phyloP scores from a whole-genome alignment of 2,888 invertebrate genomes.

The Hypolimnas misippus region DNA sequence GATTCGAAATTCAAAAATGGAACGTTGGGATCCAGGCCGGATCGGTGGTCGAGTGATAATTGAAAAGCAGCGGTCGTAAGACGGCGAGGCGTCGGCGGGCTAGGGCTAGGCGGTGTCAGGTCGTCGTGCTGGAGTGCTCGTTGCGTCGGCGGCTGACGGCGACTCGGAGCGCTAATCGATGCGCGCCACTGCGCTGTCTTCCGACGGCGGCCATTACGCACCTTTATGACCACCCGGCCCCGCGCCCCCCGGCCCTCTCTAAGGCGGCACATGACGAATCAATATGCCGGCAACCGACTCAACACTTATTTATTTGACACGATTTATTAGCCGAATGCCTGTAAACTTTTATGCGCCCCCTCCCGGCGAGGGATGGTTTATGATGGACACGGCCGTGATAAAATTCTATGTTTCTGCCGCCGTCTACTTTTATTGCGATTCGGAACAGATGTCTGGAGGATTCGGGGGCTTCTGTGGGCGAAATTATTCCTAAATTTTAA shows the following conservation, averaged over 20 bases:
- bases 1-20: constrained; percentile 11
- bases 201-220: constrained; percentile 89
- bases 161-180: constrained; percentile 86
- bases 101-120: constrained; percentile 36
- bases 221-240: constrained; percentile 86
- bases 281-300: constrained; percentile 84
- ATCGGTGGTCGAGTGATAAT: not conserved
- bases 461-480: constrained; percentile 50
- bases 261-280: constrained; percentile 84
- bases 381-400: constrained; percentile 77
- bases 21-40: constrained; percentile 1
- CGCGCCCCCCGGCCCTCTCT: constrained; percentile 59
- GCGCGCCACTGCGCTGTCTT: constrained; percentile 88
- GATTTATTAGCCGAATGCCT: constrained; percentile 83
- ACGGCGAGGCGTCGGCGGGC: constrained; percentile 40
- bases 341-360: constrained; percentile 81
- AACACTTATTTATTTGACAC: constrained; percentile 84
- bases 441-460: constrained; percentile 70
- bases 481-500: constrained; percentile 51
- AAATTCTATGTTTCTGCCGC: constrained; percentile 75
- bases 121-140: constrained; percentile 44
- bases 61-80: not conserved
- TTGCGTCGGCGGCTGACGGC: constrained; percentile 81
- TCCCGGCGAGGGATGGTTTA: constrained; percentile 69
- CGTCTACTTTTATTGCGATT: constrained; percentile 72